Evolutionary conservation across 2,797 vertebrate genomes (phyloP).

Genomic region (Chelon auratus): DNA sequence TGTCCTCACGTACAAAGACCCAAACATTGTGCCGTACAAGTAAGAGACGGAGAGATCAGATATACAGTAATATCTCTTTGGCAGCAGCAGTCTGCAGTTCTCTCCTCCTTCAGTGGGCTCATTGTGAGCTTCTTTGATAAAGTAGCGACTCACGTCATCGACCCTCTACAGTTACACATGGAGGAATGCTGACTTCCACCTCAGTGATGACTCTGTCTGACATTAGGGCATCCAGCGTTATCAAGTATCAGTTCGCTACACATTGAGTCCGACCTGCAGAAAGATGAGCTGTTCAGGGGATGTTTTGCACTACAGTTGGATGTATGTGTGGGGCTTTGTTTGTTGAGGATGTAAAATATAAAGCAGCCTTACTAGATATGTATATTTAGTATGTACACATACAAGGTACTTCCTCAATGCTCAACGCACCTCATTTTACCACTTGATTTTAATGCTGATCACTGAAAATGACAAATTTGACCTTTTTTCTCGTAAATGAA

Average conservation of each 20-base stretch:
- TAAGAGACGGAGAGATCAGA: conserved; percentile 71
- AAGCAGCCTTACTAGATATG: too few species aligned
- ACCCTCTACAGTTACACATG: conserved; percentile 54
- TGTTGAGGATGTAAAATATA: conserved; percentile 26
- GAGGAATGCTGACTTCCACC: conserved; percentile 59
- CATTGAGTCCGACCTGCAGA: conserved; percentile 30
- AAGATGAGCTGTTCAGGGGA: conserved; percentile 19
- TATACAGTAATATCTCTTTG: background rate
- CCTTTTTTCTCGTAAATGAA: too few species aligned
- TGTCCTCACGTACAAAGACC: conserved; percentile 93
- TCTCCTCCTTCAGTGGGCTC: conserved; percentile 41
- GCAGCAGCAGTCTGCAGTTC: conserved; percentile 1
- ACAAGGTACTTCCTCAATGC: too few species aligned
- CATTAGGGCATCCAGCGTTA: conserved; percentile 26
- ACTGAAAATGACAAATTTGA: too few species aligned
- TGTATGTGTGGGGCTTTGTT: conserved; percentile 40
- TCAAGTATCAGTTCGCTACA: conserved; percentile 52
- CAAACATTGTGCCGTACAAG: conserved; percentile 92
- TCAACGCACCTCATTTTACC: too few species aligned
- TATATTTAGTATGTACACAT: too few species aligned
- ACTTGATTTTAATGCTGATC: too few species aligned
- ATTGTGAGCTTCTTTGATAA: conserved; percentile 51
- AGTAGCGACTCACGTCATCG: conserved; percentile 28
- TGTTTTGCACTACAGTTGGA: conserved; percentile 35
- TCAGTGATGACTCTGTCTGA: conserved; percentile 9